Percentiles rank a stretch among this genome's conserved stretches.
Conservation (phyloP, 2,797 vertebrate species). For the Falco concolor region DNA sequence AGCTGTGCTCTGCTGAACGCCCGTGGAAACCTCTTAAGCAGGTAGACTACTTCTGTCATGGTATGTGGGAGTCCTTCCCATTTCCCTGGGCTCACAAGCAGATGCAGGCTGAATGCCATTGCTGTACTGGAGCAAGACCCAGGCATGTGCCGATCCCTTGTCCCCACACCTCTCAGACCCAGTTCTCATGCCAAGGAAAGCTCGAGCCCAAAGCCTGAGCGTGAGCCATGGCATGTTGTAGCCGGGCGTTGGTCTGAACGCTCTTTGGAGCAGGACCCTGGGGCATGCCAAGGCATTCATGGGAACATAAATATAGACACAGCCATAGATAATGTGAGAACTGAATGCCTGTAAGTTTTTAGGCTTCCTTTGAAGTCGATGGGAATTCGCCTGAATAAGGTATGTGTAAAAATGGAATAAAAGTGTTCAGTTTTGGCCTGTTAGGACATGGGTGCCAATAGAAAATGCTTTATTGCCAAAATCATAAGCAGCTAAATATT, state of each 20-base stretch:
- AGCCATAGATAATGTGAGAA: conserved; percentile 18
- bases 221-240: not conserved
- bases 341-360: not conserved
- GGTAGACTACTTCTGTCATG: not conserved
- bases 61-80: not conserved
- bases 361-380: conserved; percentile 40
- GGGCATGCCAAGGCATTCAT: not conserved
- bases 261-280: not conserved
- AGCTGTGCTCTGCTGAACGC: not conserved
- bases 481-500: not conserved
- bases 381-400: not conserved
- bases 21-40: not conserved
- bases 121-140: not conserved
- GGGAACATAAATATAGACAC: not conserved
- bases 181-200: not conserved
- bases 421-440: conserved; percentile 10
- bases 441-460: conserved; percentile 17
- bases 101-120: not conserved
- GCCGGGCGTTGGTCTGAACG: not conserved
- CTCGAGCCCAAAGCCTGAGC: not conserved
- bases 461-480: not conserved
- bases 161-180: not conserved
- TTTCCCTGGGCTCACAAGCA: not conserved
- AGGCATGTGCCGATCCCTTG: not conserved
- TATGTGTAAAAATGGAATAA: not conserved